These are phyloP conservation scores for Melanotaenia trifasciata DNA, from an alignment of 2,797 vertebrate species.

Conservation along the genomic window DNA sequence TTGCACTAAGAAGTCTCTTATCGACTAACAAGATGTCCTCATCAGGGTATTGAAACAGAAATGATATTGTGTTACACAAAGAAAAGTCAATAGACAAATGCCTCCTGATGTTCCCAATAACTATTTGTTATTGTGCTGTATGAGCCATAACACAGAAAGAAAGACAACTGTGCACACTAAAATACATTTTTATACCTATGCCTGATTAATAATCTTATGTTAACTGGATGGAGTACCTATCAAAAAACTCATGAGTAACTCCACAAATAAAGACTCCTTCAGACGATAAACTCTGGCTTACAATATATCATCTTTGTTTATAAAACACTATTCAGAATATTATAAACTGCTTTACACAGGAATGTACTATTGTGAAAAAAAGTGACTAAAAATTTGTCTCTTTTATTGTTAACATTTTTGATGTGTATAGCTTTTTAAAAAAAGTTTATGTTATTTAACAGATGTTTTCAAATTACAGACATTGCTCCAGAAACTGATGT, in stretches of 20 bases:
- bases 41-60: background rate
- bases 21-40: background rate
- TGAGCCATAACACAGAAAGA: background rate
- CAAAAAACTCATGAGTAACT: background rate
- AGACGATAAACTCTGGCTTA: too few species aligned
- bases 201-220: background rate
- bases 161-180: background rate
- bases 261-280: background rate
- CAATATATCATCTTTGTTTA: too few species aligned
- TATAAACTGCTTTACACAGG: too few species aligned
- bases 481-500: conserved; percentile 53
- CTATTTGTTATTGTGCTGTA: background rate
- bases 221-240: background rate
- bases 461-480: conserved; percentile 41
- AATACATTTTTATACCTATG: background rate
- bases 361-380: background rate
- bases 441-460: background rate
- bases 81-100: background rate
- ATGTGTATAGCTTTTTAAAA: background rate
- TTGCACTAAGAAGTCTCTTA: background rate
- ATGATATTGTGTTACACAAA: background rate
- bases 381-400: background rate
- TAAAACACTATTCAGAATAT: too few species aligned
- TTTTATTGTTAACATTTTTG: background rate
- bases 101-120: background rate